Conservation (phyloP, 2,888 invertebrate species). For the Mimas tiliae region DNA sequence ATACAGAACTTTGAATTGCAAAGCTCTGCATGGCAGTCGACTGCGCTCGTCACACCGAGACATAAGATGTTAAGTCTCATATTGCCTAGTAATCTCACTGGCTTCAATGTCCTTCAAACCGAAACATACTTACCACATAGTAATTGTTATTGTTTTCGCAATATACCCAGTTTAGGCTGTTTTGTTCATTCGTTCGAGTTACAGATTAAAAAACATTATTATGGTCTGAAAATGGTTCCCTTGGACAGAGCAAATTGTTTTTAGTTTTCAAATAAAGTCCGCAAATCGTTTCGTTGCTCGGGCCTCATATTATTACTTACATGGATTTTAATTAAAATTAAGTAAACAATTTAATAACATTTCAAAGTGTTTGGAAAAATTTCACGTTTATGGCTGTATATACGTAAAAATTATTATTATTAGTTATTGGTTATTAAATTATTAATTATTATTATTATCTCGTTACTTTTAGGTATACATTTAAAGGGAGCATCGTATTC, state of each 20-base stretch:
- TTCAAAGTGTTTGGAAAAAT: not conserved
- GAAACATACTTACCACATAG: too few relatives aligned
- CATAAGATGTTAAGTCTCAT: too few relatives aligned
- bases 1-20: too few relatives aligned
- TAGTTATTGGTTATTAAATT: too few relatives aligned
- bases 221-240: conserved; percentile 33
- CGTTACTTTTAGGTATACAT: conserved; percentile 51
- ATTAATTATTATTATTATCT: too few relatives aligned
- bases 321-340: not conserved
- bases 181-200: conserved; percentile 19
- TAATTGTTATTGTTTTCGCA: not conserved
- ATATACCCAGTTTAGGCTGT: not conserved
- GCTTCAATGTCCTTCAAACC: too few relatives aligned
- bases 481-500: conserved; percentile 56
- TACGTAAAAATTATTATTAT: too few relatives aligned
- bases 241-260: conserved; percentile 7
- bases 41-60: too few relatives aligned
- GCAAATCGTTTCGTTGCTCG: not conserved
- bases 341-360: not conserved
- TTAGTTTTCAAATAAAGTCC: not conserved
- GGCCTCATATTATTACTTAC: not conserved
- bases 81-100: too few relatives aligned
- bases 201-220: conserved; percentile 32
- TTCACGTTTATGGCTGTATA: not conserved
- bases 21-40: too few relatives aligned